Base-by-base conservation (phyloP, 2,797 vertebrate species). In the Cynopterus sphinx region DNA sequence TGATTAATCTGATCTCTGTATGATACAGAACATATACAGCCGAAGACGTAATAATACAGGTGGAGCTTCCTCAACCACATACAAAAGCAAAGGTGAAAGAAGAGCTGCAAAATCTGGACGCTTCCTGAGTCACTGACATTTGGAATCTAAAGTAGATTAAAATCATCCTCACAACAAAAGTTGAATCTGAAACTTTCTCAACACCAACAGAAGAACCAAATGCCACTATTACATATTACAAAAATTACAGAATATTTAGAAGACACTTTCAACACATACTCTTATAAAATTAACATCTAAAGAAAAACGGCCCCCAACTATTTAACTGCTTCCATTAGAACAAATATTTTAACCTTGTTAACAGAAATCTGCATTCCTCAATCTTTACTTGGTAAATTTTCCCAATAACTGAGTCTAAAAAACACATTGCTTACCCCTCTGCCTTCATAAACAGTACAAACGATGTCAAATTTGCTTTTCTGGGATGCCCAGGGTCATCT, bases 231-330 rank as follows among this genome's bases (percentile, higher is more conserved):
- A 22, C 2, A 28, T 11, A 10, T 55, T 87, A 90, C 39, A 90
- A 31, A 77, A 87, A 92, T 28, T 77, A 43, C 16, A n/a, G 59
- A 74, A 71, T 63, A 63, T 10, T 26, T 16, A 88, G 17, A 65
- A 51, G 81, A 33, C 33, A 59, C 57, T 94, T 95, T 79, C 90
- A 94, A 82, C 51, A 71, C 4, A 33, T 33, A 36, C 26, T 63
- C 84, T 85, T 59, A 70, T 22, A 84, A 84, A 83, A 90, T 88
- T 65, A 70, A 61, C 77, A 90, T 91, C 59, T 82, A 61, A 93
- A 88, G 73, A 73, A 87, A 93, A 93, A 36, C 31, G 13, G 28
- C 51, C 51, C 68, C 53, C 59, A 53, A 63, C 26, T 77, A 92
- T 61, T 81, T 86, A 81, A 78, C 31, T 36, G 46, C 63, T 75